Percentiles rank a stretch among this genome's conserved stretches.
These are phyloP conservation scores for Probosciger aterrimus DNA, from an alignment of 2,113 vertebrate genomes.

Conservation along the genomic window DNA sequence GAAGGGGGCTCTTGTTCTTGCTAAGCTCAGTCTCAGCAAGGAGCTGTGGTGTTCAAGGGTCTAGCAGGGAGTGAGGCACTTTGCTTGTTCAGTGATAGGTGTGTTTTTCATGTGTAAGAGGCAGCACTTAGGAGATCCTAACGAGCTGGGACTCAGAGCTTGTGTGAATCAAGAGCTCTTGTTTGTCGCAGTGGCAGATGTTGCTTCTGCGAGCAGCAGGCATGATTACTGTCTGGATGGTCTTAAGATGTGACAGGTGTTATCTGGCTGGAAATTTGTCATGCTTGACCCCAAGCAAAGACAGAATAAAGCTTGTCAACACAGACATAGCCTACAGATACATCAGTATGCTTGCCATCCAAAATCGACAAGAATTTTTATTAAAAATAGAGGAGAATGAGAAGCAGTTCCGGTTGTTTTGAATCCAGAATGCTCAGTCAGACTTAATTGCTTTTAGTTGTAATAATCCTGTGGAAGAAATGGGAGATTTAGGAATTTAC, in stretches of 20 bases:
- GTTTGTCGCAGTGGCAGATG: slow-evolving; percentile 10
- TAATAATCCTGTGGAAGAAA: neutral
- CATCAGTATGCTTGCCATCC: neutral
- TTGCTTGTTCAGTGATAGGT: neutral
- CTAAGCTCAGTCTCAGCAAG: neutral
- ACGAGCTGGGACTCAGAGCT: slow-evolving; percentile 20
- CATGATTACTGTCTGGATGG: slow-evolving; percentile 1
- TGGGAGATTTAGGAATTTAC: neutral
- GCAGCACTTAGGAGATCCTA: neutral
- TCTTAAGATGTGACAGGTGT: slow-evolving; percentile 45
- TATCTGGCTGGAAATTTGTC: slow-evolving; percentile 49
- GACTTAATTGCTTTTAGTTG: neutral
- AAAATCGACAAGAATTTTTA: neutral
- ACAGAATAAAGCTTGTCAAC: slow-evolving; percentile 16
- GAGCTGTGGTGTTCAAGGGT: neutral
- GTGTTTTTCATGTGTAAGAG: neutral
- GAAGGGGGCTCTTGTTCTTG: neutral
- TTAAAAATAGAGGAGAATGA: neutral
- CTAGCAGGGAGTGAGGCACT: neutral
- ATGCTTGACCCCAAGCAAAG: slow-evolving; percentile 46
- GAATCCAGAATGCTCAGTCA: neutral
- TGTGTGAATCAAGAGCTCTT: slow-evolving; percentile 19
- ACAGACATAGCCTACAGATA: neutral
- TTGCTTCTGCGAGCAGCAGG: slow-evolving; percentile 13
- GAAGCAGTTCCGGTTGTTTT: neutral